These are phyloP conservation scores for Ips typographus DNA, from an alignment of 1,140 invertebrate genomes.

Conservation along the genomic window DNA sequence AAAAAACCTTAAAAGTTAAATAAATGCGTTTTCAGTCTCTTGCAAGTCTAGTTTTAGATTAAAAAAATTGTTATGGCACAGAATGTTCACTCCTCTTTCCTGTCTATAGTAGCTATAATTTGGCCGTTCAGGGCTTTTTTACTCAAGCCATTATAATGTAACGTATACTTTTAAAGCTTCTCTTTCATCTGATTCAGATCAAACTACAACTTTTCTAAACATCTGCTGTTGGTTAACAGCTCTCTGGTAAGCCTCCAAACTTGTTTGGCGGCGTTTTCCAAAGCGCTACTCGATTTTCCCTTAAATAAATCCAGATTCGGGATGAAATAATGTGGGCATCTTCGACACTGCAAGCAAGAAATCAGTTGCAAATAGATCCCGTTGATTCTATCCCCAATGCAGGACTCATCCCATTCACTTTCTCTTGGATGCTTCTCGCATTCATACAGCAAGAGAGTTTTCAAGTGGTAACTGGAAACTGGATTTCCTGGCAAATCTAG, in stretches of 20 bases:
- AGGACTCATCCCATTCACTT: constrained; percentile 89
- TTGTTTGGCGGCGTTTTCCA: constrained; percentile 90
- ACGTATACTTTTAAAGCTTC: too few species aligned
- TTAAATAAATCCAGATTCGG: constrained; percentile 87
- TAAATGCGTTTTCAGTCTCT: constrained; percentile 4
- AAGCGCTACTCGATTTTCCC: constrained; percentile 79
- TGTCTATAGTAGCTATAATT: not conserved
- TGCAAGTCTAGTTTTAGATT: not conserved
- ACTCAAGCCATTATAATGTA: too few species aligned
- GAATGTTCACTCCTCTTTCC: constrained; percentile 14
- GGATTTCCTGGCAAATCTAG: constrained; percentile 86
- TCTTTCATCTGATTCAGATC: too few species aligned
- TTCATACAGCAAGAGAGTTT: constrained; percentile 88
- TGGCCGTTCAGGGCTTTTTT: not conserved
- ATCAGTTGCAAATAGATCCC: constrained; percentile 95
- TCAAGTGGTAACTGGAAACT: constrained; percentile 85
- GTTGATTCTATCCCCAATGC: constrained; percentile 87
- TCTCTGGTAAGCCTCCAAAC: constrained; percentile 88
- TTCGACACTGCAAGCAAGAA: constrained; percentile 89
- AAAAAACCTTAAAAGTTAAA: not conserved
- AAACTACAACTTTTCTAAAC: constrained; percentile 78
- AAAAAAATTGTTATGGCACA: constrained; percentile 17
- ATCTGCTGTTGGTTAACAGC: constrained; percentile 84
- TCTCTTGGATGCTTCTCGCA: constrained; percentile 94
- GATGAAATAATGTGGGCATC: constrained; percentile 91